Conservation (phyloP, 2,888 invertebrate genomes). For the Euplagia quadripunctaria region DNA sequence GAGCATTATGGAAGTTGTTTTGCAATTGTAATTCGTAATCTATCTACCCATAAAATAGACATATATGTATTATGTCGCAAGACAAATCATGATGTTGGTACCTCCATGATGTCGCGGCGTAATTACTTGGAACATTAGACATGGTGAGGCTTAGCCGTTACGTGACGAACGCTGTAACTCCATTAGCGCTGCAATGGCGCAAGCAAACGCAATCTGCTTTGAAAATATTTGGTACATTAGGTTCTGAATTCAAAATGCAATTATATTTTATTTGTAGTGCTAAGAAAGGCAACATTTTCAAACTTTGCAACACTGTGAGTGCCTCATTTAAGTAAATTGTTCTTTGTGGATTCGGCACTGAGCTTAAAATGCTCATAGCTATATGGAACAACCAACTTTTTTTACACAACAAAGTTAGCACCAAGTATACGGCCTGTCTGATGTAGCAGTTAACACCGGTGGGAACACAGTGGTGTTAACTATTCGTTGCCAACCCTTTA, state of each 20-base stretch:
- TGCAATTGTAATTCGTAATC: conserved; percentile 4
- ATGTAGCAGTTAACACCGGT: too few relatives aligned
- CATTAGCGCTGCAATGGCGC: conserved; percentile 17
- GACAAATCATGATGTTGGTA: conserved; percentile 19
- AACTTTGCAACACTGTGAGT: neutral
- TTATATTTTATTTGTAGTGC: conserved; percentile 21
- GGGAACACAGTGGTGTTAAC: too few relatives aligned
- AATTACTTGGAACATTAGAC: conserved; percentile 50
- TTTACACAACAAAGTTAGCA: neutral
- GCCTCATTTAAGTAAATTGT: neutral
- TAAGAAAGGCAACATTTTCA: neutral
- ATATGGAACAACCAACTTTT: neutral
- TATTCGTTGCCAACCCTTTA: too few relatives aligned
- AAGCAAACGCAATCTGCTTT: conserved; percentile 28
- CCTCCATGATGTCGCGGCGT: conserved; percentile 27
- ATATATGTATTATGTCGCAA: conserved; percentile 27
- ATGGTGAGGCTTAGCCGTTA: conserved; percentile 32
- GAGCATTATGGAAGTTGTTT: neutral
- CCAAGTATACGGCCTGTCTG: neutral
- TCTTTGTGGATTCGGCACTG: neutral
- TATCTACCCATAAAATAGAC: neutral
- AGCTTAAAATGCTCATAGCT: neutral
- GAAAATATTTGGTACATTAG: conserved; percentile 36
- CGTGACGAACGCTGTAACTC: conserved; percentile 30
- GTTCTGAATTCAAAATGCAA: conserved; percentile 29